Evolutionary conservation across 2,888 invertebrate genomes (phyloP).

Genomic region (Ecdyonurus torrentis): DNA sequence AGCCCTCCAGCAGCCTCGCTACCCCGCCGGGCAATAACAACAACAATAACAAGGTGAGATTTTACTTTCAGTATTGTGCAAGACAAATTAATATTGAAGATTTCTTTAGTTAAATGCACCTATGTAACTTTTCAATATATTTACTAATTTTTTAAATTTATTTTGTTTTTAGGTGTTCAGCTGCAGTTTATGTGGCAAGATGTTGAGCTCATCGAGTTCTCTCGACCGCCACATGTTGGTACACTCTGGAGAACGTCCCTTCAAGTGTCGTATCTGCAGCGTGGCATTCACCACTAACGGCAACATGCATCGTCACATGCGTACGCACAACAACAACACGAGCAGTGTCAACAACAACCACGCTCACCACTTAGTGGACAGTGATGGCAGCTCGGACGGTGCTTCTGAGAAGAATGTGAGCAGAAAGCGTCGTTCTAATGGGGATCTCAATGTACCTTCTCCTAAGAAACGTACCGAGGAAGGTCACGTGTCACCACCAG

Average conservation of each 20-base stretch:
- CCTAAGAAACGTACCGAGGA: background rate
- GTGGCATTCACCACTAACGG: slow-evolving; percentile 73
- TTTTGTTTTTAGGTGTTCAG: slow-evolving; percentile 35
- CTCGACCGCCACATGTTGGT: slow-evolving; percentile 63
- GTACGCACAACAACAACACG: slow-evolving; percentile 38
- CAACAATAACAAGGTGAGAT: background rate
- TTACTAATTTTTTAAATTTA: too few relatives aligned
- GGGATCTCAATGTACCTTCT: background rate
- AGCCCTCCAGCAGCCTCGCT: background rate
- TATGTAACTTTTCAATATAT: too few relatives aligned
- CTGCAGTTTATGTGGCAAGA: slow-evolving; percentile 50
- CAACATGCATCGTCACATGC: slow-evolving; percentile 70
- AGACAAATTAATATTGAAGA: too few relatives aligned
- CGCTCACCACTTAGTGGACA: slow-evolving; percentile 17
- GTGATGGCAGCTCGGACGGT: background rate
- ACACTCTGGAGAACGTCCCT: slow-evolving; percentile 65
- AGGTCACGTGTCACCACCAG: background rate
- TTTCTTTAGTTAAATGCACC: too few relatives aligned
- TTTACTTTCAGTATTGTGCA: too few relatives aligned
- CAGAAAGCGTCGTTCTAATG: background rate
- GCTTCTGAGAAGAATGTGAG: background rate
- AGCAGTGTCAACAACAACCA: slow-evolving; percentile 20
- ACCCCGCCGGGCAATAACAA: background rate
- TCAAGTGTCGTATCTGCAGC: slow-evolving; percentile 59
- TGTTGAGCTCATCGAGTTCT: slow-evolving; percentile 59